These are phyloP conservation scores for Aspiorhynchus laticeps DNA, from an alignment of 2,113 vertebrate genomes.

Conservation along the genomic window DNA sequence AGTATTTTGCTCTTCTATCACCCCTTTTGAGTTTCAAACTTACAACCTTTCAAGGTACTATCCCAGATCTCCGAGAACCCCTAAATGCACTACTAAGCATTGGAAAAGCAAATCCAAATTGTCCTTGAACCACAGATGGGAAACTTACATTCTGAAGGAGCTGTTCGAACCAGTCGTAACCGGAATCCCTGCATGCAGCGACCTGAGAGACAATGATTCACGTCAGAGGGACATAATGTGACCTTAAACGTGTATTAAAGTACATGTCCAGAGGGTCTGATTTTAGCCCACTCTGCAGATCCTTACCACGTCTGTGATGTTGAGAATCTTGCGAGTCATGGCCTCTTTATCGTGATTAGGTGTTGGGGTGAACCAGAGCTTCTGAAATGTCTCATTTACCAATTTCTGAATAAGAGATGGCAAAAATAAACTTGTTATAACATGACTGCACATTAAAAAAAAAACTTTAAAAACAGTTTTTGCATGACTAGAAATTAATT, in stretches of 20 bases:
- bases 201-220: conserved; percentile 75
- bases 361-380: conserved; percentile 98
- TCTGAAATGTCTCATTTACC: conserved; percentile 99
- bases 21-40: background rate
- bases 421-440: conserved; percentile 13
- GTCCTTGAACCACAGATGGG: background rate
- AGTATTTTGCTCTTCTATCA: background rate
- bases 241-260: background rate
- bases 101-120: background rate
- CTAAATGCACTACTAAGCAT: background rate
- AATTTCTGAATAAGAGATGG: conserved; percentile 84
- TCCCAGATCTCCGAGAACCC: background rate
- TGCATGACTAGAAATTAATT: too few relatives aligned
- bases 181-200: conserved; percentile 95
- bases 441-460: background rate
- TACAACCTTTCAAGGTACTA: background rate
- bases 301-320: conserved; percentile 97
- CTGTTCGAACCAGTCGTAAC: conserved; percentile 99
- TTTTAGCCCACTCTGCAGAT: background rate
- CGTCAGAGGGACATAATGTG: background rate
- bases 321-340: conserved; percentile 98
- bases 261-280: background rate
- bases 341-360: conserved; percentile 93
- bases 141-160: conserved; percentile 95
- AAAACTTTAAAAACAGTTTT: too few relatives aligned